Conservation (phyloP, 2,113 vertebrate species). For the Calyptommatus sinebrachiatus region DNA sequence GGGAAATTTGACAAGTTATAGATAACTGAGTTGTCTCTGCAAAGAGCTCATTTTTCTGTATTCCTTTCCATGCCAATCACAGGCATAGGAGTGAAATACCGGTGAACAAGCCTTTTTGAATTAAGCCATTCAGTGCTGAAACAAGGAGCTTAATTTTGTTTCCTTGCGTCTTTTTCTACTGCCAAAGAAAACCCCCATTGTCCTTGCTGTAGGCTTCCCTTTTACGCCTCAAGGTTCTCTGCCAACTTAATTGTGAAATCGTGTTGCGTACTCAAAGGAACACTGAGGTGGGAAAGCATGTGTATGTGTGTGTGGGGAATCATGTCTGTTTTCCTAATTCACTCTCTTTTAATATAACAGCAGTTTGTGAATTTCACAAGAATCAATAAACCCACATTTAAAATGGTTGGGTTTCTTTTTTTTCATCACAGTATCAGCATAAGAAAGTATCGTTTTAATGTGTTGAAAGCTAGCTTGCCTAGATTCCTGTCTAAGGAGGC, state of each 20-base stretch:
- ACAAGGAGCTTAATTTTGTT: slow-evolving; percentile 68
- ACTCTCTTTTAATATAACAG: slow-evolving; percentile 26
- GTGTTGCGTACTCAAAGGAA: slow-evolving; percentile 54
- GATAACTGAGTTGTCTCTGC: slow-evolving; percentile 64
- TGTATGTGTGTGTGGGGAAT: background rate
- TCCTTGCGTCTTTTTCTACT: slow-evolving; percentile 65
- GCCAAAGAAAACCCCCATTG: slow-evolving; percentile 73
- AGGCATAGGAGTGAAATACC: slow-evolving; percentile 57
- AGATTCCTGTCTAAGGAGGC: slow-evolving; percentile 35
- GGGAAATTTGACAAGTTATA: slow-evolving; percentile 65
- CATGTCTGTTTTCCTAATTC: slow-evolving; percentile 52
- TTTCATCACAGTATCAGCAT: slow-evolving; percentile 42
- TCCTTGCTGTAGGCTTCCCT: slow-evolving; percentile 72
- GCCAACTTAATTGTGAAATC: slow-evolving; percentile 77
- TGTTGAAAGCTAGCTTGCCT: slow-evolving; percentile 40
- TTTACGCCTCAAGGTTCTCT: slow-evolving; percentile 68
- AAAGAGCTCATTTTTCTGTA: slow-evolving; percentile 58
- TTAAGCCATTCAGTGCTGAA: slow-evolving; percentile 72
- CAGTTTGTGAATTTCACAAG: slow-evolving; percentile 56
- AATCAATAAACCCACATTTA: slow-evolving; percentile 38
- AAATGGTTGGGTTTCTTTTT: slow-evolving; percentile 42
- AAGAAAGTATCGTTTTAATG: slow-evolving; percentile 27
- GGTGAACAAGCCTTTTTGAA: slow-evolving; percentile 61
- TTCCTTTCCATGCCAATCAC: slow-evolving; percentile 64
- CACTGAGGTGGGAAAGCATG: slow-evolving; percentile 52